Percentiles rank a stretch among this genome's conserved stretches.
phyloP scores from a whole-genome alignment of 2,888 invertebrate species.

The Electrophaes corylata region DNA sequence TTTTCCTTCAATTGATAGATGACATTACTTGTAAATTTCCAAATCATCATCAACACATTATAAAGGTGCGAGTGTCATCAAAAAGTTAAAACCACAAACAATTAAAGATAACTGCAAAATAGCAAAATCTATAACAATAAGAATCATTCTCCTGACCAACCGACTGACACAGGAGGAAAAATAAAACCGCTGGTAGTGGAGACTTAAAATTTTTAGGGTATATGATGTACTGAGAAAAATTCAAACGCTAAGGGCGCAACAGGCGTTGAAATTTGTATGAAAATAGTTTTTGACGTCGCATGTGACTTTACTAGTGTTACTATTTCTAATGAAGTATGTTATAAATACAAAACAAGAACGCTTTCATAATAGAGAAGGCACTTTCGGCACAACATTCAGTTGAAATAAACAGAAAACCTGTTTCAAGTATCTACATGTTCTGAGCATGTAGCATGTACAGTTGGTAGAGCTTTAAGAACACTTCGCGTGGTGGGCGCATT shows the following conservation, averaged over 20 bases:
- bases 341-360: slow-evolving; percentile 3
- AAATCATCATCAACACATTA: background rate
- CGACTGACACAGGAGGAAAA: no score
- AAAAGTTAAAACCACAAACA: background rate
- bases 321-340: slow-evolving; percentile 1
- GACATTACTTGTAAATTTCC: background rate
- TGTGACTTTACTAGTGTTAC: no score
- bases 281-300: no score
- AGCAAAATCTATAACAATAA: no score
- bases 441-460: slow-evolving; percentile 41
- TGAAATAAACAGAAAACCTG: slow-evolving; percentile 9
- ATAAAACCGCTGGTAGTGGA: no score
- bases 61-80: background rate
- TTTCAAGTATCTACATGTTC: slow-evolving; percentile 32
- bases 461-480: slow-evolving; percentile 58
- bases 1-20: background rate
- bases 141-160: no score
- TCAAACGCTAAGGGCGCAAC: no score
- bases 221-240: no score
- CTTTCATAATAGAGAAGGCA: slow-evolving; percentile 20
- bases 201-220: no score
- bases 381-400: slow-evolving; percentile 15
- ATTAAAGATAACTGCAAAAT: no score
- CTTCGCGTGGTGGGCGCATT: slow-evolving; percentile 47
- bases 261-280: no score